A percentile compares a stretch with the other conserved stretches of the same genome.
Conservation (phyloP, 2,797 vertebrate species). For the Epinephelus awoara region DNA sequence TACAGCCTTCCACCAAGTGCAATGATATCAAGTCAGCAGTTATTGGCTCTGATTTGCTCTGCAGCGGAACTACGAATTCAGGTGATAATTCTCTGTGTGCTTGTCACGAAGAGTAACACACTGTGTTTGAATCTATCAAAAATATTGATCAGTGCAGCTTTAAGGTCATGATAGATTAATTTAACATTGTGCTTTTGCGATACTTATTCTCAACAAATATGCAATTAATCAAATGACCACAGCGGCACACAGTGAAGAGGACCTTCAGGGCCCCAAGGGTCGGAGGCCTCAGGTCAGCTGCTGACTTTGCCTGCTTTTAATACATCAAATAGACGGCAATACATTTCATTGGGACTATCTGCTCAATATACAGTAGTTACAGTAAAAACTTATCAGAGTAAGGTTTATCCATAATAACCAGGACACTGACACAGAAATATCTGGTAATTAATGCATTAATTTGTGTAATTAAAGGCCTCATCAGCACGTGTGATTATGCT, state of each 20-base stretch:
- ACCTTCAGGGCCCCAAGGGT: no score
- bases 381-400: background rate
- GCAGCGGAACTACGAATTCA: no score
- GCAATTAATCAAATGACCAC: background rate
- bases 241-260: background rate
- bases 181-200: background rate
- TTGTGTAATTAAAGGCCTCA: conserved; percentile 37
- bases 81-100: no score
- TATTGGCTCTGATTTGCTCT: no score
- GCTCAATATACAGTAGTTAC: background rate
- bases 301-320: background rate
- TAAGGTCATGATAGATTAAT: background rate
- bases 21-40: no score
- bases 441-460: conserved; percentile 21
- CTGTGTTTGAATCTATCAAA: background rate
- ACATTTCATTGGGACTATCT: background rate
- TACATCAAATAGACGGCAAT: background rate
- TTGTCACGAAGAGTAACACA: background rate
- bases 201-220: background rate
- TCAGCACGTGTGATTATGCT: conserved; percentile 38
- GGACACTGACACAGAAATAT: background rate
- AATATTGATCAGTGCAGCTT: no score
- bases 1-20: no score
- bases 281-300: background rate
- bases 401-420: background rate